phyloP scores from a whole-genome alignment of 2,113 vertebrate species.

The Pedionomus torquatus region DNA sequence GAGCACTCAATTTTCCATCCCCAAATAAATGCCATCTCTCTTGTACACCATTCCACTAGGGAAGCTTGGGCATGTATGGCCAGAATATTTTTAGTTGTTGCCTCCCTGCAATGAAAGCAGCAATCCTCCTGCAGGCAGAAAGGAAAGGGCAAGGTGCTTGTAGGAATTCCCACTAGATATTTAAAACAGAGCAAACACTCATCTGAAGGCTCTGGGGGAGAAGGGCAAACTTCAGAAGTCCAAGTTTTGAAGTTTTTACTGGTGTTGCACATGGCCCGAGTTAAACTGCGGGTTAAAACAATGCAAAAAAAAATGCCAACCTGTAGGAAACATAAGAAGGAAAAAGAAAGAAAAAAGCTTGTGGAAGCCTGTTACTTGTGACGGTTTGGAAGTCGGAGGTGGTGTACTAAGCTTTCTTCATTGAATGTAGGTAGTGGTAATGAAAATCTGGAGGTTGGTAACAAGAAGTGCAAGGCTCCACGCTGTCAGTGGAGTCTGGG shows the following conservation, averaged over 20 bases:
- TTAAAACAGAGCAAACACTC: slow-evolving; percentile 19
- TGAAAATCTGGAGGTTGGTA: background rate
- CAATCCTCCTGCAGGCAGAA: slow-evolving; percentile 6
- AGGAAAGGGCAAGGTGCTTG: slow-evolving; percentile 46
- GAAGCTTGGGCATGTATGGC: background rate
- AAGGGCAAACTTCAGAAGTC: background rate
- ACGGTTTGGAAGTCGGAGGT: background rate
- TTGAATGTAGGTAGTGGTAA: background rate
- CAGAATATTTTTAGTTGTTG: background rate
- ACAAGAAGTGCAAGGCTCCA: background rate
- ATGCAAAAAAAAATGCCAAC: background rate
- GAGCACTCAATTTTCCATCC: background rate
- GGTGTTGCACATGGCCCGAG: background rate
- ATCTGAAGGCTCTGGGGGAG: background rate
- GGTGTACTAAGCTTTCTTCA: background rate
- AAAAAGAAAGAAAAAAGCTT: too few relatives aligned
- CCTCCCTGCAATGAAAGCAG: background rate
- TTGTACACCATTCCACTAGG: slow-evolving; percentile 16
- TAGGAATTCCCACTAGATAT: slow-evolving; percentile 11
- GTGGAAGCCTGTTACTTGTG: background rate
- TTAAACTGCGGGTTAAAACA: slow-evolving; percentile 23
- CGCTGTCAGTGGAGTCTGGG: background rate
- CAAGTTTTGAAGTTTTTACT: background rate
- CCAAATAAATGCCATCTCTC: background rate
- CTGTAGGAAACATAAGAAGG: background rate